These are phyloP conservation scores for Larimichthys crocea DNA, from an alignment of 2,113 vertebrate species.

Conservation along the genomic window DNA sequence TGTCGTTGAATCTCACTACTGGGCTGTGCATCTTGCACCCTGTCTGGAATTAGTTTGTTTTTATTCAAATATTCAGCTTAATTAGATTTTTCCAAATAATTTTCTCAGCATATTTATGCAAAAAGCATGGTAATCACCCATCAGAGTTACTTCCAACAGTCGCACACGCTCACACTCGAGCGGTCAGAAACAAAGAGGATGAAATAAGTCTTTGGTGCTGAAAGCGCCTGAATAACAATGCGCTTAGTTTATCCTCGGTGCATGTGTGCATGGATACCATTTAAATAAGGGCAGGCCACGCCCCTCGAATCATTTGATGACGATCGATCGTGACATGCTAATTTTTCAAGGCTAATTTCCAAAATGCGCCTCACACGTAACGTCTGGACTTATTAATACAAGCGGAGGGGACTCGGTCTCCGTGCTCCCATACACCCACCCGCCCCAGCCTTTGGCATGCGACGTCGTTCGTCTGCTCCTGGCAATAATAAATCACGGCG, in stretches of 20 bases:
- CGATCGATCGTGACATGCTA: conserved; percentile 78
- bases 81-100: conserved; percentile 8
- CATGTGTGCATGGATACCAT: conserved; percentile 52
- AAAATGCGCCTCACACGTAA: conserved; percentile 80
- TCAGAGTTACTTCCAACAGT: not conserved
- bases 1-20: not conserved
- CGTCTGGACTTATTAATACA: conserved; percentile 83
- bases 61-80: not conserved
- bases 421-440: not conserved
- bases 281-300: conserved; percentile 60
- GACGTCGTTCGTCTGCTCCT: conserved; percentile 70
- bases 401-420: conserved; percentile 44
- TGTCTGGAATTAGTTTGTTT: no score
- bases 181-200: conserved; percentile 50
- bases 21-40: no score
- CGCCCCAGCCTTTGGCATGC: conserved; percentile 47
- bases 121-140: not conserved
- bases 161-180: conserved; percentile 20
- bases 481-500: conserved; percentile 83
- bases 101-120: not conserved
- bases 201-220: conserved; percentile 17
- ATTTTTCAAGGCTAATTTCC: conserved; percentile 84
- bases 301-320: conserved; percentile 73
- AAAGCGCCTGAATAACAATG: conserved; percentile 50
- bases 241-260: conserved; percentile 37